phyloP scores from a whole-genome alignment of 2,113 vertebrate genomes.

The Hypomesus transpacificus region DNA sequence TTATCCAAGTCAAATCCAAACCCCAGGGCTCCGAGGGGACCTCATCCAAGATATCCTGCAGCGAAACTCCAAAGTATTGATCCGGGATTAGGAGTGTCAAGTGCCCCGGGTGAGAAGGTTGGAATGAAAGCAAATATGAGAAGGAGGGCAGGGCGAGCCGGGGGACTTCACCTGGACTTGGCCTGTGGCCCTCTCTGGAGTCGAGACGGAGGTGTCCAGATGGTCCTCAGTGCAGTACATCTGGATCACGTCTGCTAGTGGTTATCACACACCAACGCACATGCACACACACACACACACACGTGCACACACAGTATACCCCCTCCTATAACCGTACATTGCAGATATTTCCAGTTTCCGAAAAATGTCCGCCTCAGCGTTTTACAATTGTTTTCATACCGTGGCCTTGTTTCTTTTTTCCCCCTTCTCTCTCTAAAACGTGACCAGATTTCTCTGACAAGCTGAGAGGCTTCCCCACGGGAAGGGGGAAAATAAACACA shows the following conservation, averaged over 20 bases:
- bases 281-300: background rate
- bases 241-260: slow-evolving; percentile 56
- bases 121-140: too few relatives aligned
- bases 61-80: too few relatives aligned
- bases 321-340: slow-evolving; percentile 50
- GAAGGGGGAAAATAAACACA: slow-evolving; percentile 51
- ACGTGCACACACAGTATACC: slow-evolving; percentile 21
- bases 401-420: slow-evolving; percentile 43
- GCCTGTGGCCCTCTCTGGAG: slow-evolving; percentile 42
- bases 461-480: slow-evolving; percentile 21
- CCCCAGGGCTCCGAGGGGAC: too few relatives aligned
- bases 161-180: slow-evolving; percentile 44
- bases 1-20: too few relatives aligned
- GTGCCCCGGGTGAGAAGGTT: too few relatives aligned
- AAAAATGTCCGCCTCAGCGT: slow-evolving; percentile 53
- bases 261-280: slow-evolving; percentile 7
- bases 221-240: slow-evolving; percentile 56
- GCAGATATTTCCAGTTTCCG: slow-evolving; percentile 48
- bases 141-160: background rate
- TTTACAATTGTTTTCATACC: slow-evolving; percentile 47
- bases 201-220: slow-evolving; percentile 51
- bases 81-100: too few relatives aligned
- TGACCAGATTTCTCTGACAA: slow-evolving; percentile 53
- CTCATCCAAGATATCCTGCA: too few relatives aligned
- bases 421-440: slow-evolving; percentile 46